Base-by-base conservation (phyloP, 2,888 invertebrate species). In the Tryphoninae sp. region DNA sequence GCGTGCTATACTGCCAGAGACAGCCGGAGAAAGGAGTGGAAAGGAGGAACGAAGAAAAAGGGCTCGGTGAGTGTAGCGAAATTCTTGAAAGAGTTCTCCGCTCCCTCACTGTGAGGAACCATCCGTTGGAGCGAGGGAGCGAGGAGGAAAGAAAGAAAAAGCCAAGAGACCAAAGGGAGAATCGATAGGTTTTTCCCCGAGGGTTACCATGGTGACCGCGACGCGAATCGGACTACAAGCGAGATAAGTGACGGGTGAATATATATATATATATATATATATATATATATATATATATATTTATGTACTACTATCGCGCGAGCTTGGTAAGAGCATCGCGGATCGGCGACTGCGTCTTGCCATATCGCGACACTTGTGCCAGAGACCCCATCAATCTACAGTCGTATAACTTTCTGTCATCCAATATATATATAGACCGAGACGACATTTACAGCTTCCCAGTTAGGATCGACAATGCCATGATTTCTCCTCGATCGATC, bases 151-250 rank as follows among this genome's bases (percentile, higher is more conserved):
- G 78, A 84, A 85, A 86, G 76, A 86, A 78, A 82, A 86, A 89
- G 89, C 88, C 89, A 85, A 86, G 88, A 89, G 88, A 88, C 89
- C 88, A 90, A 91, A 91, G 90, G 89, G 90, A 91, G 92, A 92
- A 91, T 92, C 92, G 91, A 92, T 92, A 91, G 91, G 89, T 92
- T 92, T 92, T 92, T 92, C 90, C 79, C 85, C 89, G 89, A 88
- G 89, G 89, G 92, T 92, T 90, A 88, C 92, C 92, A 92, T 92
- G 92, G 92, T 90, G 88, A 92, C 92, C 90, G 88, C 91, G 89
- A 84, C 84, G 84, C 76, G 84, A 85, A 85, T 85, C 84, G 84
- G 84, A 84, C 83, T 83, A 86, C 83, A 89, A 87, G 88, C 88
- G 89, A 90, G 90, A 83, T 88, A 88, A 88, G 85, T 90, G 90